Conservation (phyloP, 2,888 invertebrate genomes). For the Oeneis ivallda region DNA sequence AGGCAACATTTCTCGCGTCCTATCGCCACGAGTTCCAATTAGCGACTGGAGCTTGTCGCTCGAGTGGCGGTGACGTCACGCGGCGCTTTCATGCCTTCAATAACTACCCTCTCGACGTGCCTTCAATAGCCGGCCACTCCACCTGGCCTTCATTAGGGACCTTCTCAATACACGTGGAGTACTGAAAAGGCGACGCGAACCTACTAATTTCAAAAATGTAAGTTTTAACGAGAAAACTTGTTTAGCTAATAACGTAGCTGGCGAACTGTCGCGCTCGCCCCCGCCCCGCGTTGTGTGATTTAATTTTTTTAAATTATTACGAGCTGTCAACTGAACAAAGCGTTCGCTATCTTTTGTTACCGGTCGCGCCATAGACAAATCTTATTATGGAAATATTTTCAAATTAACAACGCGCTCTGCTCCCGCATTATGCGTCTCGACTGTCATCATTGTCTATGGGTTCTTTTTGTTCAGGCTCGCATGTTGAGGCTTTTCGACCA, state of each 20-base stretch:
- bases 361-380: constrained; percentile 78
- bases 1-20: constrained; percentile 77
- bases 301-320: constrained; percentile 72
- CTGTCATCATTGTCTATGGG: constrained; percentile 80
- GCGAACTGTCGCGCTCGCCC: constrained; percentile 42
- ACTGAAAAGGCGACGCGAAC: constrained; percentile 66
- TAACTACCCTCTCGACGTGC: constrained; percentile 79
- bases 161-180: constrained; percentile 64
- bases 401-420: constrained; percentile 77
- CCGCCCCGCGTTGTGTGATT: constrained; percentile 57
- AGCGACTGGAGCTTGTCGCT: constrained; percentile 77
- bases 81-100: constrained; percentile 76
- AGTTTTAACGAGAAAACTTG: constrained; percentile 73
- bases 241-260: constrained; percentile 67
- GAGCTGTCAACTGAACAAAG: constrained; percentile 72
- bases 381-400: constrained; percentile 82
- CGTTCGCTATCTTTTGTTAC: constrained; percentile 69
- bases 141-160: constrained; percentile 79
- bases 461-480: constrained; percentile 78
- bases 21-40: constrained; percentile 78
- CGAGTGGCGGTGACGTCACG: constrained; percentile 78
- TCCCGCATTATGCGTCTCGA: constrained; percentile 81
- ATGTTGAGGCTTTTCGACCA: constrained; percentile 81
- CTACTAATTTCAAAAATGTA: constrained; percentile 69
- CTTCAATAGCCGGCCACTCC: constrained; percentile 77